phyloP scores from a whole-genome alignment of 2,113 vertebrate genomes.

The Scomber scombrus region DNA sequence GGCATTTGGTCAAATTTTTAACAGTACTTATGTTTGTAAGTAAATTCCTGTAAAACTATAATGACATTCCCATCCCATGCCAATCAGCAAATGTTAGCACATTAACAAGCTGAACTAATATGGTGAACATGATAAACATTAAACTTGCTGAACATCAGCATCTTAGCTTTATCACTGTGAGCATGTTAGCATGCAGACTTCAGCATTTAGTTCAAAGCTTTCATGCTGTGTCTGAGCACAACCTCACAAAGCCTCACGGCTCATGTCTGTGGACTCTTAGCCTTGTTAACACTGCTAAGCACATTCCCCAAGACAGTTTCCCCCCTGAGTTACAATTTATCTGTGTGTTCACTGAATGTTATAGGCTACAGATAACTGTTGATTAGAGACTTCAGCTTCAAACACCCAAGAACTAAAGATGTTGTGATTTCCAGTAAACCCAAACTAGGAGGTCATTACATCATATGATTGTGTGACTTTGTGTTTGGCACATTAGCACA shows the following conservation, averaged over 20 bases:
- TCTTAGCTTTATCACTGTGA: too few species aligned
- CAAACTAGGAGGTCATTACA: constrained; percentile 55
- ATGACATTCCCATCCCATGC: too few species aligned
- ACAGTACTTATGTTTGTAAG: too few species aligned
- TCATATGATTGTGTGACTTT: background rate
- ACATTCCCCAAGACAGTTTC: background rate
- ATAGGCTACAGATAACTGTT: background rate
- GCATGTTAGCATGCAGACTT: too few species aligned
- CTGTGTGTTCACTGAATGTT: background rate
- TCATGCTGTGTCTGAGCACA: too few species aligned
- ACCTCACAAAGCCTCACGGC: too few species aligned
- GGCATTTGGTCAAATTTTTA: too few species aligned
- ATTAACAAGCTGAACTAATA: background rate
- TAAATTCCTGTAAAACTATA: too few species aligned
- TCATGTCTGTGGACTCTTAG: too few species aligned
- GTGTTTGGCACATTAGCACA: background rate
- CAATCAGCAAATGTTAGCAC: background rate
- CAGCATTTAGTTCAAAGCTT: too few species aligned
- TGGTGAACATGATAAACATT: background rate
- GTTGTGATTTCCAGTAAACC: constrained; percentile 55
- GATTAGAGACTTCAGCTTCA: background rate
- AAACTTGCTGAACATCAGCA: too few species aligned
- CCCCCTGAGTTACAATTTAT: background rate
- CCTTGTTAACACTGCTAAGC: too few species aligned
- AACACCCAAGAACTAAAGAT: background rate